Conservation (phyloP, 2,113 vertebrate species). For the Argyrosomus japonicus region DNA sequence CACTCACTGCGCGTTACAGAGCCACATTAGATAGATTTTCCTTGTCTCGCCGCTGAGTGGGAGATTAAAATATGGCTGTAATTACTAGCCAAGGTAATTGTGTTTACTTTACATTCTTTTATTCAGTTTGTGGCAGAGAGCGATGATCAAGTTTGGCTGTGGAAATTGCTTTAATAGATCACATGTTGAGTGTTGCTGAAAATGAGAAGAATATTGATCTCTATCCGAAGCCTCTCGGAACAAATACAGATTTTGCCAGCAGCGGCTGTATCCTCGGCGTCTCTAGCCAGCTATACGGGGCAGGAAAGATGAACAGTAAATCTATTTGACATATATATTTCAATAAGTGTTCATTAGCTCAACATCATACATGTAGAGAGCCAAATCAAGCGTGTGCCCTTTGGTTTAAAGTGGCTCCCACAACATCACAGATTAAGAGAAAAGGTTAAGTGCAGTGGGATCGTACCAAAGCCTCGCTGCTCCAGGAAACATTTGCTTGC, state of each 20-base stretch:
- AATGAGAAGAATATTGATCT: neutral
- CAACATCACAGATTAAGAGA: neutral
- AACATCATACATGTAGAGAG: neutral
- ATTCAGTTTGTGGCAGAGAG: neutral
- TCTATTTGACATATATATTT: neutral
- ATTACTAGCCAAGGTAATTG: neutral
- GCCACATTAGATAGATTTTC: neutral
- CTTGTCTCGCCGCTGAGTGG: neutral
- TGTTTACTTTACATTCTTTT: neutral
- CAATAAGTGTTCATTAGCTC: neutral
- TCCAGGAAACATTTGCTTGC: neutral
- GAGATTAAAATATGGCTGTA: neutral
- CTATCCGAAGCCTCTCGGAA: neutral
- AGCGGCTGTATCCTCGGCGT: neutral
- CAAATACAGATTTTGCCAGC: neutral
- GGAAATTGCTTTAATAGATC: slow-evolving; percentile 7
- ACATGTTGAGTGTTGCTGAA: neutral
- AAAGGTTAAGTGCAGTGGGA: neutral
- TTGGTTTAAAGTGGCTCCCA: neutral
- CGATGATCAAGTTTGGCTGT: neutral
- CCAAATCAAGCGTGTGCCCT: neutral
- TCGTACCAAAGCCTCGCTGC: neutral
- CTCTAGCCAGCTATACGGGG: fast-evolving
- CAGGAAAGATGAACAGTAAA: neutral
- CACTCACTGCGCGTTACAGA: neutral